phyloP scores from a whole-genome alignment of 2,113 vertebrate species.

The Planiliza haematocheilus region DNA sequence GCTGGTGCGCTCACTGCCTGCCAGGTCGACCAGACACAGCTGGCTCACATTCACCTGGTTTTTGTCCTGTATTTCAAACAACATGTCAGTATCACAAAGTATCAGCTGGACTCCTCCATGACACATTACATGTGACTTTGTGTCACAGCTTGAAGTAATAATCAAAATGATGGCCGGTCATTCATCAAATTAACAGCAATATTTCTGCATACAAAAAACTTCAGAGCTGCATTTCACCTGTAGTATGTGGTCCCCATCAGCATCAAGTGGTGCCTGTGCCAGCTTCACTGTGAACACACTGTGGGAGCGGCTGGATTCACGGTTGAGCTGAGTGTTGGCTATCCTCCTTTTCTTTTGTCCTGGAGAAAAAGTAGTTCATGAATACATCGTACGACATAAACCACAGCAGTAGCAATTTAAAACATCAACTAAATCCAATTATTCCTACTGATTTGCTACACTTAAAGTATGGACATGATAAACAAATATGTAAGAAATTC shows the following conservation, averaged over 20 bases:
- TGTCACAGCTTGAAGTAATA: too few relatives aligned
- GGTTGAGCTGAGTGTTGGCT: conserved; percentile 93
- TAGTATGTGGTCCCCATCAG: conserved; percentile 93
- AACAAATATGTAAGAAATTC: not conserved
- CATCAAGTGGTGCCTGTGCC: conserved; percentile 94
- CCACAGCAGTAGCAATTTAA: not conserved
- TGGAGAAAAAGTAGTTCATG: conserved; percentile 27
- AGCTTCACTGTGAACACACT: conserved; percentile 95
- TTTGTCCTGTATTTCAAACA: conserved; percentile 86
- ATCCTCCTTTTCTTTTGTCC: conserved; percentile 86
- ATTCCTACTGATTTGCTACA: not conserved
- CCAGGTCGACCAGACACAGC: conserved; percentile 94
- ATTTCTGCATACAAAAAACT: not conserved
- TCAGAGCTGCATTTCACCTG: conserved; percentile 83
- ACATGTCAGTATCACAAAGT: not conserved
- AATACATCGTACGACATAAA: not conserved
- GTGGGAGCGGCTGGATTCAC: conserved; percentile 96
- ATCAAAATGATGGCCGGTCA: too few relatives aligned
- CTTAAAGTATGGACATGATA: too few relatives aligned
- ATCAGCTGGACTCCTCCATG: too few relatives aligned
- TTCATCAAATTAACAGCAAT: too few relatives aligned
- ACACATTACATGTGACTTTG: too few relatives aligned
- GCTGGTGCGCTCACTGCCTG: conserved; percentile 95
- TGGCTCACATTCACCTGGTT: conserved; percentile 93
- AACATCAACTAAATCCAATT: not conserved